Conservation (phyloP, 2,888 invertebrate genomes). For the Cecidostiba fungosa region DNA sequence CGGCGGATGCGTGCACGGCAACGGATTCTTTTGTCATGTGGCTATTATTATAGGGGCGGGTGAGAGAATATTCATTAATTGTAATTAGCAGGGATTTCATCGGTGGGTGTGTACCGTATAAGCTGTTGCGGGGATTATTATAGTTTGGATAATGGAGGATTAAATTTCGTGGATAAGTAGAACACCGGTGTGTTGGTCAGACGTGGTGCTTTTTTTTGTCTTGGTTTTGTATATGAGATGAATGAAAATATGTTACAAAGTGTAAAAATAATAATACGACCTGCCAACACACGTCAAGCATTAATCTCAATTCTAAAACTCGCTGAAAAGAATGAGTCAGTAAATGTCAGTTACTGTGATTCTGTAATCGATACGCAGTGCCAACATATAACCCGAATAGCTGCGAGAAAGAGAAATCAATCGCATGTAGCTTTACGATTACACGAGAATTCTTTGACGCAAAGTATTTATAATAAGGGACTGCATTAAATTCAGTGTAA, state of each 20-base stretch:
- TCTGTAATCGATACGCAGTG: slow-evolving; percentile 4
- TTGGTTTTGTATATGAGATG: too few species aligned
- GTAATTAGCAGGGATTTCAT: background rate
- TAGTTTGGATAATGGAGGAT: background rate
- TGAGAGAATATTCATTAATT: background rate
- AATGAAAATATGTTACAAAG: too few species aligned
- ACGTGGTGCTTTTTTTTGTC: too few species aligned
- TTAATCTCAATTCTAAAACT: background rate
- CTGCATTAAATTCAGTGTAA: too few species aligned
- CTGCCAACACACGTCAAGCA: background rate
- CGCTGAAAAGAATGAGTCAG: background rate
- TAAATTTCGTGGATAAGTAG: background rate
- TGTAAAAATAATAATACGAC: background rate
- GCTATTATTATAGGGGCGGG: background rate
- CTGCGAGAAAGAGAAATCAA: background rate
- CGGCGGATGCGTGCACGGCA: background rate
- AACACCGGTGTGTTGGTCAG: background rate
- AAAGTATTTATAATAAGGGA: too few species aligned
- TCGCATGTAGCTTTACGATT: background rate
- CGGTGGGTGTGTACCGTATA: background rate
- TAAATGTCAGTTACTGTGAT: background rate
- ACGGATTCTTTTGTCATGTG: background rate
- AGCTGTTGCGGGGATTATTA: background rate
- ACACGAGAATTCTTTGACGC: too few species aligned
- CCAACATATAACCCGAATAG: background rate